Evolutionary conservation across 2,888 invertebrate species (phyloP).

Genomic region (Oligia fasciuncula): DNA sequence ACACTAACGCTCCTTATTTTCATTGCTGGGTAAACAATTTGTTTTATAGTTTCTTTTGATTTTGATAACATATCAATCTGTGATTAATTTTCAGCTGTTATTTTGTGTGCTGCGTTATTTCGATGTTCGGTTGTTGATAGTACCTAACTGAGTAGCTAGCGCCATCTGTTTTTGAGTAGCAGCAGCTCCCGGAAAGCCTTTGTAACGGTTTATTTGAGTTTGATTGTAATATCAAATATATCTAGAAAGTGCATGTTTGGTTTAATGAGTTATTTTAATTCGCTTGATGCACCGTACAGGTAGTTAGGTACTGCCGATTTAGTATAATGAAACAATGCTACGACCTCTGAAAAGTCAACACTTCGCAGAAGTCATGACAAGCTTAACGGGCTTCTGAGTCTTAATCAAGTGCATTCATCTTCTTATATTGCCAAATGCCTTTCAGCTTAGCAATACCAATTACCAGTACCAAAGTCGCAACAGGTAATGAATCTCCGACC

Average conservation of each 20-base stretch:
- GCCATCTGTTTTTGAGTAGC: slow-evolving; percentile 51
- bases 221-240: background rate
- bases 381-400: slow-evolving; percentile 24
- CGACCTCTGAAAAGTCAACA: slow-evolving; percentile 22
- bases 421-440: slow-evolving; percentile 56
- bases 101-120: slow-evolving; percentile 36
- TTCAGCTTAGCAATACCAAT: slow-evolving; percentile 58
- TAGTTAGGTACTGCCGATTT: slow-evolving; percentile 1
- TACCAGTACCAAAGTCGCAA: slow-evolving; percentile 53
- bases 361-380: slow-evolving; percentile 47
- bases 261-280: slow-evolving; percentile 16
- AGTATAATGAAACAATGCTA: slow-evolving; percentile 14
- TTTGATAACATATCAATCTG: slow-evolving; percentile 65
- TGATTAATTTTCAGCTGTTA: slow-evolving; percentile 60
- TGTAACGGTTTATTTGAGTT: background rate
- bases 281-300: background rate
- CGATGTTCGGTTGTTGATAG: slow-evolving; percentile 20
- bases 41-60: slow-evolving; percentile 71
- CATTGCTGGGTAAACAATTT: slow-evolving; percentile 77
- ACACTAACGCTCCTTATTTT: slow-evolving; percentile 73
- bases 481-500: slow-evolving; percentile 67
- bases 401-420: slow-evolving; percentile 41
- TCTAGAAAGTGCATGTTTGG: background rate
- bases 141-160: slow-evolving; percentile 29
- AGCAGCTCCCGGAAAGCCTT: slow-evolving; percentile 13